Conservation (phyloP, 2,113 vertebrate species). For the Elephas maximus region DNA sequence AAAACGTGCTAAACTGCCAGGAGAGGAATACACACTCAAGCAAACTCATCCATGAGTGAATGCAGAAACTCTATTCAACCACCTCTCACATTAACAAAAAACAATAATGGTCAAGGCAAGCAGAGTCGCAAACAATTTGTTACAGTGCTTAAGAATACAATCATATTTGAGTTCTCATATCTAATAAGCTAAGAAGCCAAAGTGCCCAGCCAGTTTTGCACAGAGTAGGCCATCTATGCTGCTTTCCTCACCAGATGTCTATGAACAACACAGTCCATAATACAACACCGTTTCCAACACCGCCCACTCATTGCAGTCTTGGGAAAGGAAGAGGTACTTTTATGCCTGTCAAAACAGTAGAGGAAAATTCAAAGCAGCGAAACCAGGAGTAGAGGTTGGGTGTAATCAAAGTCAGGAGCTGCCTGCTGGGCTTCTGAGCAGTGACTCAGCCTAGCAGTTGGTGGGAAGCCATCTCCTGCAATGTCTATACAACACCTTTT, state of each 20-base stretch:
- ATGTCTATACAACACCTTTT: background rate
- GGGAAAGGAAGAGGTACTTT: background rate
- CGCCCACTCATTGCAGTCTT: background rate
- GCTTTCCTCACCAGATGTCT: background rate
- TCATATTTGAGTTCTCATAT: background rate
- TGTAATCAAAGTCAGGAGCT: background rate
- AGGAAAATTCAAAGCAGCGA: background rate
- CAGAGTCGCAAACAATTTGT: background rate
- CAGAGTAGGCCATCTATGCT: background rate
- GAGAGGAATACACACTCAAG: background rate
- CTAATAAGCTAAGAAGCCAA: background rate
- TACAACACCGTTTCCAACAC: background rate
- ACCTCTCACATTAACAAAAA: background rate
- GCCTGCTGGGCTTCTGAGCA: background rate
- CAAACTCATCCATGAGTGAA: slow-evolving; percentile 5
- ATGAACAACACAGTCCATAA: background rate
- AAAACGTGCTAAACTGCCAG: background rate
- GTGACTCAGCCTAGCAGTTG: background rate
- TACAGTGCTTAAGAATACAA: background rate
- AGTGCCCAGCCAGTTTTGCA: background rate
- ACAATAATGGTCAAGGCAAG: background rate
- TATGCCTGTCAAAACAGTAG: background rate
- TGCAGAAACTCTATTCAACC: background rate
- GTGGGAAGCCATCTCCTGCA: background rate
- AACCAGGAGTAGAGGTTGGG: background rate